Conservation (phyloP, 1,140 invertebrate genomes). For the Plutomurus gul region DNA sequence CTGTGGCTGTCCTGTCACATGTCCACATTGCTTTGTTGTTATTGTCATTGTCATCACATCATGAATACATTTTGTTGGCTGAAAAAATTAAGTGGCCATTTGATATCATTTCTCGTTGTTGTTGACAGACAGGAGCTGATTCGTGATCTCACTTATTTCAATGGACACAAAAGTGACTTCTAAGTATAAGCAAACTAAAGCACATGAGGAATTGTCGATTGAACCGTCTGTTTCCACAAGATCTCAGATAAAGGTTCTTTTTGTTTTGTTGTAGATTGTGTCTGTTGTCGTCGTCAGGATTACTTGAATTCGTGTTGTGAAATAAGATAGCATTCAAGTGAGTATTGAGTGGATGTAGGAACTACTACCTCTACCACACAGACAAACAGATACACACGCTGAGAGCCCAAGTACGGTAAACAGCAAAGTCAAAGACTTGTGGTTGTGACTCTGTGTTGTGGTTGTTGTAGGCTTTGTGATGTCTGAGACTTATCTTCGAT, state of each 20-base stretch:
- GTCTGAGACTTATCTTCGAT: neutral
- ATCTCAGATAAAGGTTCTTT: neutral
- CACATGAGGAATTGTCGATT: neutral
- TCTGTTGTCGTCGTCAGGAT: neutral
- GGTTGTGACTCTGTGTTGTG: neutral
- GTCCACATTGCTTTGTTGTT: constrained; percentile 20
- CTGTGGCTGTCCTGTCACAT: neutral
- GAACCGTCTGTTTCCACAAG: neutral
- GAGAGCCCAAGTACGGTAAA: too few species aligned
- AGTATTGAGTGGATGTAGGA: too few species aligned
- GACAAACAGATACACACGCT: too few species aligned
- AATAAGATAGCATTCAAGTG: too few species aligned
- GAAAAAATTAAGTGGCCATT: constrained; percentile 22
- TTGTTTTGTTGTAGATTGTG: constrained; percentile 16
- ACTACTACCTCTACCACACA: too few species aligned
- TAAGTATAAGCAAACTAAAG: neutral
- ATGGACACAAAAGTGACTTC: neutral
- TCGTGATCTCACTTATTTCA: neutral
- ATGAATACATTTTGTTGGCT: neutral
- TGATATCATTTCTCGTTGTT: constrained; percentile 14
- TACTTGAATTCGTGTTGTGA: neutral
- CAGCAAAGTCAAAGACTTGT: too few species aligned
- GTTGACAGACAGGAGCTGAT: constrained; percentile 28
- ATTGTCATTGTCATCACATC: constrained; percentile 24
- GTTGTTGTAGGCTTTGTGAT: neutral